Evolutionary conservation across 1,140 invertebrate genomes (phyloP), one percentile per base, ranked within the genome.

Genomic region (Aleiodes sp.): DNA sequence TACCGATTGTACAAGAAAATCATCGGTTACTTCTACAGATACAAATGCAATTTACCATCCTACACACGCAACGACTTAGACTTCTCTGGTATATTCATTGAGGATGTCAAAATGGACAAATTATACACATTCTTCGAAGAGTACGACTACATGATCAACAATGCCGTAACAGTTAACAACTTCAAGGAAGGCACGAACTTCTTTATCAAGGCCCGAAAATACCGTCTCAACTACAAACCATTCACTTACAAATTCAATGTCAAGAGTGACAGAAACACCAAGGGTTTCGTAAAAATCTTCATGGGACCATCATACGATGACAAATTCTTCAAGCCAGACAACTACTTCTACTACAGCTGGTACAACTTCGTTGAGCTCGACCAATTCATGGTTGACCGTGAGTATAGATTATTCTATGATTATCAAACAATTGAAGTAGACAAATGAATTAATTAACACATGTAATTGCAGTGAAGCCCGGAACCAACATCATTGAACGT

Each of bases 151-250:
- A 69, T 78, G 14, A 79, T 88, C 60, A 81, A 80, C 67, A 84
- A 84, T 56, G 86, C 81, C 1, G 77, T 87, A 1, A 85, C 84
- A 61, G 84, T 86, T 14, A 81, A 86, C 31, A 79, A 70, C 76
- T 75, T 77, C 70, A 81, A 83, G 35, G 72, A 75, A 6, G 83
- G 79, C 28, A 61, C 70, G 28, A 73, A 73, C 12, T 78, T 87
- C 71, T 78, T 80, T 19, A 78, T 89, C 29, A 83, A 81, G 33
- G 83, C 82, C 2, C 81, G 84, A 28, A 85, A 87, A 46, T 74
- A 82, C 10, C 85, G 88, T 59, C 78, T 92, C 14, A 91, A 91
- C 79, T 90, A 92, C 85, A 88, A 90, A 70, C 87, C 87, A n/a
- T 92, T 90, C 86, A 87, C 84, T 65, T 87, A 91, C 70, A 86